Conservation (phyloP, 2,888 invertebrate species). For the Luperina testacea region DNA sequence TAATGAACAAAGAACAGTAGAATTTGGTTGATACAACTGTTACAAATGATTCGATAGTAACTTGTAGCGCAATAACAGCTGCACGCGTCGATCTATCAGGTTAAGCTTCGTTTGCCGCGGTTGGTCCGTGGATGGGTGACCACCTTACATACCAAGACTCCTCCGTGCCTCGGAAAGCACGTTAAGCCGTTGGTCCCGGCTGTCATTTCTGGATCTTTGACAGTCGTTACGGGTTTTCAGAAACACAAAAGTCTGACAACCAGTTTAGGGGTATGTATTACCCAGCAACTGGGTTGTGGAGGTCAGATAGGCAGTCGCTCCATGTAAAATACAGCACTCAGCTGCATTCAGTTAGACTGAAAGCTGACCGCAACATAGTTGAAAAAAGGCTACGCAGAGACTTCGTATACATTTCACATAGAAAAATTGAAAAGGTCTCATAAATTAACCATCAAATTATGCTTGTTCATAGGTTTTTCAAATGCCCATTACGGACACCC, state of each 20-base stretch:
- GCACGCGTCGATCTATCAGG: background rate
- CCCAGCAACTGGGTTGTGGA: too few relatives aligned
- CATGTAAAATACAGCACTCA: background rate
- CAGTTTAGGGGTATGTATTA: too few relatives aligned
- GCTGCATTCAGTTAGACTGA: background rate
- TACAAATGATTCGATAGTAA: background rate
- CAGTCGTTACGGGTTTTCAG: background rate
- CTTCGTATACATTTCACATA: background rate
- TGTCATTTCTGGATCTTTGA: too few relatives aligned
- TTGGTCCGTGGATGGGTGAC: too few relatives aligned
- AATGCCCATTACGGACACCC: conserved; percentile 92
- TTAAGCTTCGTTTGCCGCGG: too few relatives aligned
- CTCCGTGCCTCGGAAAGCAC: too few relatives aligned
- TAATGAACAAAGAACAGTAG: background rate
- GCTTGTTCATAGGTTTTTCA: conserved; percentile 83
- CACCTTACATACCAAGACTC: too few relatives aligned
- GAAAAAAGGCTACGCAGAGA: background rate
- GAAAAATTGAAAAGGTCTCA: background rate
- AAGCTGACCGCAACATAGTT: background rate
- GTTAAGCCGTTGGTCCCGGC: too few relatives aligned
- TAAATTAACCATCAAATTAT: conserved; percentile 10
- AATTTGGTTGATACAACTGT: background rate
- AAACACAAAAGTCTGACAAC: background rate
- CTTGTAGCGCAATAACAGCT: background rate
- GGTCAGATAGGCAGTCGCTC: background rate